Base-by-base conservation (phyloP, 2,888 invertebrate species). In the Papilio protenor region DNA sequence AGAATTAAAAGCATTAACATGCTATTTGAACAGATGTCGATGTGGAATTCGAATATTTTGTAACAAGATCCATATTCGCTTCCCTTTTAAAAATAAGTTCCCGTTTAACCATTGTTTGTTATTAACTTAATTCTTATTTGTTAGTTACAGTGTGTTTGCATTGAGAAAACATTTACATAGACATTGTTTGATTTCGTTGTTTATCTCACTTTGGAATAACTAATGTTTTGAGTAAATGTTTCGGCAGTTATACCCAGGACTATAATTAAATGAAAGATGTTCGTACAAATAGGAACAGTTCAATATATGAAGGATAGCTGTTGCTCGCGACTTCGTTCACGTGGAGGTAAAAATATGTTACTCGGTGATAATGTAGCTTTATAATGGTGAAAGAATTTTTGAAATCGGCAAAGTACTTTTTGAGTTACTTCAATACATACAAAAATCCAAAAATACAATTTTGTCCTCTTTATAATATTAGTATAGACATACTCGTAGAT, bases 1-100 rank as follows among this genome's bases (percentile, higher is more conserved):
- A 1, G 16, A 49, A 16, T 18, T 21, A 72, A 66, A 64, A 21
- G 45, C 64, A n/a, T 64, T 61, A 52, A 64, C 52, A 49, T 33
- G 33, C 33, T 33, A 33, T 33, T 33, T 33, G 33, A 40, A 47
- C 47, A 73, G 61, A 45, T 55, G 18, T 12, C 52, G 45, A 21
- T 72, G 72, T 72, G 73, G 66, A 18, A 66, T 69, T 8, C n/a
- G 73, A 57, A 40, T 73, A 73, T 73, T 77, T 77, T 77, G 73
- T 77, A 77, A 73, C 27, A 57, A 47, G 69, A 77, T 77, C 55
- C 73, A 69, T 33, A 33, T 5, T 6, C n/a, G 55, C 55, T 55
- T n/a, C 5, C 55, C n/a, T 55, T 55, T n/a, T 6, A 55, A 55
- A n/a, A 16, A 49, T 27, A 73, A 57, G 57, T 72, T 55, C 33